Conservation (phyloP, 2,797 vertebrate genomes). For the Rhodeus uyekii region DNA sequence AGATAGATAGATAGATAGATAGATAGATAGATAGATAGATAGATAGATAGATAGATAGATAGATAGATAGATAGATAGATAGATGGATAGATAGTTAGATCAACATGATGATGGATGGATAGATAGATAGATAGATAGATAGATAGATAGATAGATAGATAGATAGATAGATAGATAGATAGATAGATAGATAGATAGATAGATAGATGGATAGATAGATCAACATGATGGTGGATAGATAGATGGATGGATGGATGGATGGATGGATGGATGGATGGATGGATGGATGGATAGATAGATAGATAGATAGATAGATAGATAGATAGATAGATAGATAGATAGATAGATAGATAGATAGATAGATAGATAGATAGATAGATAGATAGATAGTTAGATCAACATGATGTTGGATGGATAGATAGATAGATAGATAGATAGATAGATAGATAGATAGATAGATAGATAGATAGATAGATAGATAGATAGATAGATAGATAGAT, state of each 20-base stretch:
- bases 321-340: background rate
- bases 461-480: background rate
- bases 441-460: background rate
- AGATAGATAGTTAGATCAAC: too few relatives aligned
- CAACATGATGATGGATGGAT: too few relatives aligned
- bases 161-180: background rate
- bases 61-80: background rate
- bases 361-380: background rate
- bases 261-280: background rate
- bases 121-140: background rate
- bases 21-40: background rate
- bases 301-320: background rate
- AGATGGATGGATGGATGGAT: background rate
- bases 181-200: background rate
- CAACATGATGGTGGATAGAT: fast-evolving
- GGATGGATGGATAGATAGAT: background rate
- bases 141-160: background rate
- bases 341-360: background rate
- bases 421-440: background rate
- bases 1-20: background rate
- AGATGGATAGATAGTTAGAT: background rate
- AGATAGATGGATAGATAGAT: background rate
- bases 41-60: background rate
- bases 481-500: background rate
- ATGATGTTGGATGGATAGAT: background rate